These are phyloP conservation scores for Platyrinchus mystaceus DNA, from an alignment of 2,797 vertebrate species.

Conservation along the genomic window DNA sequence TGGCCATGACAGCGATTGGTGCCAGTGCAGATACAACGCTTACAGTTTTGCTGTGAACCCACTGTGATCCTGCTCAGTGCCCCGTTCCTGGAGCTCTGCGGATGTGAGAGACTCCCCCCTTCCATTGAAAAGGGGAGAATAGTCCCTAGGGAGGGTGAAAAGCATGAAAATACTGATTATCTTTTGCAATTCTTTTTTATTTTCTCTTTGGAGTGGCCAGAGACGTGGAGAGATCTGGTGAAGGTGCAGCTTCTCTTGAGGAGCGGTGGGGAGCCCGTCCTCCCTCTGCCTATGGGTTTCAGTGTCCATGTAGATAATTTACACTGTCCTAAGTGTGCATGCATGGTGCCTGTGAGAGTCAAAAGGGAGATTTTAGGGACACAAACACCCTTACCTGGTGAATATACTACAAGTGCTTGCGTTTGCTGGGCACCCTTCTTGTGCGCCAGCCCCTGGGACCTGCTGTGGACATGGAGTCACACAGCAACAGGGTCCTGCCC, in stretches of 20 bases:
- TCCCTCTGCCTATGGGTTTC: neutral
- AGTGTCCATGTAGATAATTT: neutral
- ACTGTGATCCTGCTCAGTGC: neutral
- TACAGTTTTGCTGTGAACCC: neutral
- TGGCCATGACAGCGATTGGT: neutral
- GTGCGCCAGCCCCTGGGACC: neutral
- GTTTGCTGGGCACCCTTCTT: neutral
- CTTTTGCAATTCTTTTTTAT: neutral
- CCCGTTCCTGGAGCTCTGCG: neutral
- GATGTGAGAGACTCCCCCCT: neutral
- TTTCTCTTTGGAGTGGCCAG: neutral
- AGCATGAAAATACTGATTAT: neutral
- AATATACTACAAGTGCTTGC: fast-evolving
- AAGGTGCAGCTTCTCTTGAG: neutral
- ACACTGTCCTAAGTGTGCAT: fast-evolving
- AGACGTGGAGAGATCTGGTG: neutral
- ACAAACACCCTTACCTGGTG: too few relatives aligned
- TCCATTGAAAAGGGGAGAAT: neutral
- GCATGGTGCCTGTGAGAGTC: neutral
- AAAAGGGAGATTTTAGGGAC: neutral
- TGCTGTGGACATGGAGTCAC: neutral
- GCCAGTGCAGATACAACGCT: fast-evolving
- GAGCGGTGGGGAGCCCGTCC: neutral
- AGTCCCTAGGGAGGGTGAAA: neutral
- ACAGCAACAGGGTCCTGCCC: neutral